Conservation (phyloP, 2,113 vertebrate species). For the Leptosomus discolor region DNA sequence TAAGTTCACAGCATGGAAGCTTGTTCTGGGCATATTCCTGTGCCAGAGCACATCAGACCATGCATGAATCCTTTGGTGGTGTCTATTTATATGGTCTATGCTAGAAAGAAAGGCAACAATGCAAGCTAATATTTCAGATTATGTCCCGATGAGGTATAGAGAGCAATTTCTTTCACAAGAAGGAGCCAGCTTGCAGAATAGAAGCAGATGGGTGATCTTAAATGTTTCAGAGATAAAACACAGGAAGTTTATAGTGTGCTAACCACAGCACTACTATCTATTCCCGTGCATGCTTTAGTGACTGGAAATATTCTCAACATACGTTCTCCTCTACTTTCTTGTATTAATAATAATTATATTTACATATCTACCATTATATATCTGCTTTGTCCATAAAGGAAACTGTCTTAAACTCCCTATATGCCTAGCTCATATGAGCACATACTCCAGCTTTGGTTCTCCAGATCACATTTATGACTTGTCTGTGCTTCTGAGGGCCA, state of each 20-base stretch:
- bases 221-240: neutral
- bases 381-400: neutral
- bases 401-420: neutral
- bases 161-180: neutral
- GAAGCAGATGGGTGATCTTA: neutral
- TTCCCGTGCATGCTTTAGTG: neutral
- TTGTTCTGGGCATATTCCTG: neutral
- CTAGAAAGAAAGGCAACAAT: neutral
- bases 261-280: neutral
- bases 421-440: neutral
- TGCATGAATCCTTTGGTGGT: neutral
- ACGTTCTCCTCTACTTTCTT: neutral
- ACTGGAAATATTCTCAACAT: neutral
- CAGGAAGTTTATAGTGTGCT: neutral
- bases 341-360: neutral
- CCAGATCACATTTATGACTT: neutral
- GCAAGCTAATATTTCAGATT: neutral
- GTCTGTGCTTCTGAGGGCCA: neutral
- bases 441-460: fast-evolving
- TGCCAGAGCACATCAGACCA: neutral
- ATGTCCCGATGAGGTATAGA: neutral
- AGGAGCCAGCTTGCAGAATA: neutral
- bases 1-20: neutral
- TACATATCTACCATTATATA: neutral
- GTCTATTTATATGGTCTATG: neutral